Conservation (phyloP, 2,888 invertebrate species). For the Eudemis profundana region DNA sequence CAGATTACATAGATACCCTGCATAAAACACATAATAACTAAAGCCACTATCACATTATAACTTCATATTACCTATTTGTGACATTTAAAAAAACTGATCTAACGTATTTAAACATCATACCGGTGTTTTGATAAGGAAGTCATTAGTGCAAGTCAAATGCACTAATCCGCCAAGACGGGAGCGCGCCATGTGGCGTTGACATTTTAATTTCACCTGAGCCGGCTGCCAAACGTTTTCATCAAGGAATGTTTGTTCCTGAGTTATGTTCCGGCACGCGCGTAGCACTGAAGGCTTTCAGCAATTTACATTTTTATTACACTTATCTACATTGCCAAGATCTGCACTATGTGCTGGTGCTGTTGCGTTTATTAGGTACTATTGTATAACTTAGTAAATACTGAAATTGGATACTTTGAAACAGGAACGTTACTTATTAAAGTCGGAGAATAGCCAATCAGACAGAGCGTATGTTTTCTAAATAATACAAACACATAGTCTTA, state of each 20-base stretch:
- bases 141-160: slow-evolving; percentile 33
- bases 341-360: background rate
- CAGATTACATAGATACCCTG: background rate
- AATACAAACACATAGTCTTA: no score
- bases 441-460: no score
- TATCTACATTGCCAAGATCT: slow-evolving; percentile 31
- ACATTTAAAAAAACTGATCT: no score
- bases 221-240: slow-evolving; percentile 41
- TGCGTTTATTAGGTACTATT: background rate
- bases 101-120: background rate
- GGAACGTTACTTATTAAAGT: no score
- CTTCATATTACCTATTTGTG: no score
- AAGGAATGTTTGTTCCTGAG: slow-evolving; percentile 39
- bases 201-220: slow-evolving; percentile 40
- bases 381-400: no score
- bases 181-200: slow-evolving; percentile 37
- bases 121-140: slow-evolving; percentile 23
- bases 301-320: slow-evolving; percentile 38
- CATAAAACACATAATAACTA: no score
- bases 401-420: no score
- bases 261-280: slow-evolving; percentile 24
- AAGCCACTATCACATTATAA: no score
- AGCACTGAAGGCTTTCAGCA: background rate
- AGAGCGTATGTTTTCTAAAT: no score
- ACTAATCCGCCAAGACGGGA: slow-evolving; percentile 31